These are phyloP conservation scores for Listronotus bonariensis DNA, from an alignment of 1,140 invertebrate species.

Conservation along the genomic window DNA sequence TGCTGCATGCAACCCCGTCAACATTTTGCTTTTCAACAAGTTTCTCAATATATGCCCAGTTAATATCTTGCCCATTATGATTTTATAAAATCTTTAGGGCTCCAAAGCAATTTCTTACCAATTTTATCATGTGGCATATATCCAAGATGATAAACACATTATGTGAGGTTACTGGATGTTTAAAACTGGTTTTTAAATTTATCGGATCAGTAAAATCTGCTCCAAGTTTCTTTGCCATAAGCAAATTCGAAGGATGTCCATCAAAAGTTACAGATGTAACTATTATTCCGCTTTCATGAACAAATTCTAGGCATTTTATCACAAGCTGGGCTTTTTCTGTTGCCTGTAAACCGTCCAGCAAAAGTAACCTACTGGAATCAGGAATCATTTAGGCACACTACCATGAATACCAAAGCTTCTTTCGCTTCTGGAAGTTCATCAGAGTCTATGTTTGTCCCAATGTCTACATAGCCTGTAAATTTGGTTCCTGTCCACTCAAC, in stretches of 20 bases:
- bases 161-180: slow-evolving; percentile 19
- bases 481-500: not conserved
- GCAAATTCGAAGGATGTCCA: slow-evolving; percentile 36
- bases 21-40: slow-evolving; percentile 34
- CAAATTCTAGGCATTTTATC: slow-evolving; percentile 9
- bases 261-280: slow-evolving; percentile 26
- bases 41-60: slow-evolving; percentile 33
- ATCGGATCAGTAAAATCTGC: slow-evolving; percentile 38
- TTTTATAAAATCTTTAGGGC: not conserved
- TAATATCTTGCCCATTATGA: slow-evolving; percentile 16
- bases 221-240: slow-evolving; percentile 42
- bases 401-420: slow-evolving; percentile 23
- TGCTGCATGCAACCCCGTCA: slow-evolving; percentile 38
- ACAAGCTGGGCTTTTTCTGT: slow-evolving; percentile 4
- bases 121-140: slow-evolving; percentile 33
- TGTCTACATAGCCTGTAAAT: slow-evolving; percentile 14
- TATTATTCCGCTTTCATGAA: slow-evolving; percentile 5
- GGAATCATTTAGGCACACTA: slow-evolving; percentile 8
- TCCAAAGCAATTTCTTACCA: slow-evolving; percentile 30
- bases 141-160: slow-evolving; percentile 29
- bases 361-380: slow-evolving; percentile 27
- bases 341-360: not conserved
- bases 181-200: slow-evolving; percentile 37
- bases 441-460: not conserved
- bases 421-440: slow-evolving; percentile 3